Base-by-base conservation (phyloP, 2,888 invertebrate genomes). In the Dynastes hyllus region DNA sequence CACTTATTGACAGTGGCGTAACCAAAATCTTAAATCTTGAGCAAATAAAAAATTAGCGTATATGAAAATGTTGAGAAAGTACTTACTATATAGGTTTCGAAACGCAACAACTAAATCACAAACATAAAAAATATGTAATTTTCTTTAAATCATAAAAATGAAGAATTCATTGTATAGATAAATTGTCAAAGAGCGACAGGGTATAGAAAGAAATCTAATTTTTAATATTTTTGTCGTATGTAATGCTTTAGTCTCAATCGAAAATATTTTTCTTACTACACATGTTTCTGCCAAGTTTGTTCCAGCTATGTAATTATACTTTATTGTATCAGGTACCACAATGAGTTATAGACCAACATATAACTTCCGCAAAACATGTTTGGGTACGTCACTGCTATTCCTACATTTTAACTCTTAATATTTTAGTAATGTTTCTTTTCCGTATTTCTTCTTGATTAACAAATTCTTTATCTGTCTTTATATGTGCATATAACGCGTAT, bases 1-100 rank as follows among this genome's bases (percentile, higher is more conserved):
- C 61, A 61, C 61, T 75, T 63, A 58, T 73, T 40, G 53, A 61
- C 73, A 58, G 40, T 73, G 73, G 40, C 58, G 58, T 73, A 73
- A 40, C 73, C 58, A 73, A 73, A 71, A 73, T 13, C 11, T 37
- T 40, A 11, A 63, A 66, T 66, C 1, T 37, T 32, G 5, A 66
- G 32, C 32, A 66, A 27, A 32, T 32, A 32, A 6, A 29, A 61
- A 63, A 63, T 63, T 63, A 55, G n/a, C 9, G 9, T 55, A 9
- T 16, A 55, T 16, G 9, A 55, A 16, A 55, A 55, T 55, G 3
- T 55, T 55, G 4, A 55, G n/a, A 55, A 3, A 6, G 9, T 55
- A 55, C n/a, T 32, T 32, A 32, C 4, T 37, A 37, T 0, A 5
- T 55, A 55, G 55, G 22, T 11, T 45, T 45, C 45, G 11, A 1